Percentiles rank a stretch among this genome's conserved stretches.
Conservation (phyloP, 2,113 vertebrate genomes). For the Elachura formosa region DNA sequence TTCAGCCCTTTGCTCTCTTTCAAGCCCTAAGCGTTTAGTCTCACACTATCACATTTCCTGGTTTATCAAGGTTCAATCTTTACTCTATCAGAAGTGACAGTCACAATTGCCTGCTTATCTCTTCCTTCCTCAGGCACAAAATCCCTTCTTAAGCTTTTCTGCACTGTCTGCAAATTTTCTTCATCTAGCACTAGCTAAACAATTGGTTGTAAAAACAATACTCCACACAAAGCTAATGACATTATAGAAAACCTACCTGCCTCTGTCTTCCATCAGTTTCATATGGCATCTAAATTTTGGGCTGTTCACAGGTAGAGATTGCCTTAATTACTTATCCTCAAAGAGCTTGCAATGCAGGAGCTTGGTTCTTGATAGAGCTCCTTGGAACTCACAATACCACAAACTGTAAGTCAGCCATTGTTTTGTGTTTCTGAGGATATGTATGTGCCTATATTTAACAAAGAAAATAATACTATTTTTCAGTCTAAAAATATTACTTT, state of each 20-base stretch:
- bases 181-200: background rate
- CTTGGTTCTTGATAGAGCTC: background rate
- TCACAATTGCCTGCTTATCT: background rate
- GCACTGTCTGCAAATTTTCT: background rate
- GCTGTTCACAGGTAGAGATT: background rate
- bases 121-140: constrained; percentile 5
- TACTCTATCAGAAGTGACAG: background rate
- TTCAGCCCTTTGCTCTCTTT: background rate
- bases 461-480: background rate
- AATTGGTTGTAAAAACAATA: background rate
- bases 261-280: background rate
- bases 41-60: background rate
- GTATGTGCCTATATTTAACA: rapidly evolving
- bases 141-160: background rate
- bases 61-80: background rate
- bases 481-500: background rate
- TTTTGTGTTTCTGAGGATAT: background rate
- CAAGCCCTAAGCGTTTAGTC: background rate
- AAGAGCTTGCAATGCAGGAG: background rate
- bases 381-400: background rate
- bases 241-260: background rate
- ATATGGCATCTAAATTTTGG: background rate
- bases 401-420: background rate
- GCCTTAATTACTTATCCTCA: background rate
- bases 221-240: background rate